Conservation (phyloP, 2,888 invertebrate genomes). For the Balanococcus diminutus region DNA sequence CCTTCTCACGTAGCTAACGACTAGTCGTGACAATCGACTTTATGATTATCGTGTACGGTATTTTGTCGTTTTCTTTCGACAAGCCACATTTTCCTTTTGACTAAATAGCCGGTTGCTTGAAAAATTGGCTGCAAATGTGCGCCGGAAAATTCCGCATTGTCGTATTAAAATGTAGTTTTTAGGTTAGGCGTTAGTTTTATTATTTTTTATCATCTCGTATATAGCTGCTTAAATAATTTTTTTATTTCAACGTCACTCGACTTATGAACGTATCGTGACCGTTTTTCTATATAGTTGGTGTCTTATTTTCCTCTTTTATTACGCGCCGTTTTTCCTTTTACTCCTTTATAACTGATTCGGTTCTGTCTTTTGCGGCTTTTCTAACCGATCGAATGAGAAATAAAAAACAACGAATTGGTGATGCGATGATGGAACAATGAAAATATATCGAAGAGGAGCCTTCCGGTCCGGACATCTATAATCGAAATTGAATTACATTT, state of each 20-base stretch:
- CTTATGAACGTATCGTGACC: conserved; percentile 31
- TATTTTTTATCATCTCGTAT: conserved; percentile 10
- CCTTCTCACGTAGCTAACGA: conserved; percentile 50
- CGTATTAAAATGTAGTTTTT: conserved; percentile 21
- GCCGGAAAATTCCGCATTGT: neutral
- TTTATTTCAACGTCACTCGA: conserved; percentile 15
- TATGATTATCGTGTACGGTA: conserved; percentile 46
- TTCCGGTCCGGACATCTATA: conserved; percentile 42
- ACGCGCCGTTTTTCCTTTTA: neutral
- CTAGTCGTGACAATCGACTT: conserved; percentile 49
- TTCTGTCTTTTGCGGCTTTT: conserved; percentile 27
- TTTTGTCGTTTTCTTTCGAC: conserved; percentile 36
- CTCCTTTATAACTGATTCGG: conserved; percentile 13
- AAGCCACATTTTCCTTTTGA: conserved; percentile 26
- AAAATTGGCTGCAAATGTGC: conserved; percentile 30
- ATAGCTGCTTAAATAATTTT: conserved; percentile 24
- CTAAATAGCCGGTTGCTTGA: conserved; percentile 15
- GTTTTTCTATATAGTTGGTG: neutral
- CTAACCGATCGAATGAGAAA: neutral
- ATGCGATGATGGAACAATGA: conserved; percentile 37
- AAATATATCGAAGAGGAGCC: conserved; percentile 38
- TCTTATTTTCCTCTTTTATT: neutral
- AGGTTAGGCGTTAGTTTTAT: neutral
- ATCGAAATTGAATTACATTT: conserved; percentile 38
- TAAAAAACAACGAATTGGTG: conserved; percentile 35